Evolutionary conservation across 2,888 invertebrate genomes (phyloP), one percentile per base, ranked within the genome.

Genomic region (Hedychridium roseum): DNA sequence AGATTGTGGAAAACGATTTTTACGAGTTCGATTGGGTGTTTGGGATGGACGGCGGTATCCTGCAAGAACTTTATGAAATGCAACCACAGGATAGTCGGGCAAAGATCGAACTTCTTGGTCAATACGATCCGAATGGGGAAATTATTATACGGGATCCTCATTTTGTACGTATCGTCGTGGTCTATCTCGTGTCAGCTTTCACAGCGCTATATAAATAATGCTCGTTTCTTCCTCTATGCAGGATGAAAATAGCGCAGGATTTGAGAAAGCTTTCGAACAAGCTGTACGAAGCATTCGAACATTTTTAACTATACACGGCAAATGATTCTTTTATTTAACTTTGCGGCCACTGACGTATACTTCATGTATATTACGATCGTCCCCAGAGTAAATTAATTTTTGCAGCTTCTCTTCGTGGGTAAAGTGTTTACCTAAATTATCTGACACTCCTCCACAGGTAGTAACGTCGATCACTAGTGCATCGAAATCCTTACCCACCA

Each of bases 11-110:
- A 18, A 82, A 84, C 14, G 96, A 97, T 74, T 96, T 93, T 66
- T 78, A 83, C 12, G 80, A 85, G 14, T 97, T 89, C 75, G 90
- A 96, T 77, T 92, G 86, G 76, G 94, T 97, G 64, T 93, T 97
- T 80, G 97, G 95, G 7, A 97, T 97, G 96, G 97, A 97, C 76
- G 85, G 91, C 43, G 86, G 87, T 12, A 97, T 96, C 75, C 92
- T 96, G 80, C 79, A 76, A 4, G 85, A 86, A 56, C 78, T 92
- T 42, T 84, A 83, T 30, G 78, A 81, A 15, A 80, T 83, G 60
- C 85, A 88, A 23, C 91, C 92, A 0, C 77, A 82, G 46, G 81
- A 82, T 14, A 81, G 84, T 48, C 88, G 84, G 71, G 91, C 94
- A 0, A 85, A 88, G 71, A 81, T 96, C 23, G 81, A 91, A 18